These are phyloP conservation scores for Tricholaema leucomelas DNA, from an alignment of 2,113 vertebrate species.

Conservation along the genomic window DNA sequence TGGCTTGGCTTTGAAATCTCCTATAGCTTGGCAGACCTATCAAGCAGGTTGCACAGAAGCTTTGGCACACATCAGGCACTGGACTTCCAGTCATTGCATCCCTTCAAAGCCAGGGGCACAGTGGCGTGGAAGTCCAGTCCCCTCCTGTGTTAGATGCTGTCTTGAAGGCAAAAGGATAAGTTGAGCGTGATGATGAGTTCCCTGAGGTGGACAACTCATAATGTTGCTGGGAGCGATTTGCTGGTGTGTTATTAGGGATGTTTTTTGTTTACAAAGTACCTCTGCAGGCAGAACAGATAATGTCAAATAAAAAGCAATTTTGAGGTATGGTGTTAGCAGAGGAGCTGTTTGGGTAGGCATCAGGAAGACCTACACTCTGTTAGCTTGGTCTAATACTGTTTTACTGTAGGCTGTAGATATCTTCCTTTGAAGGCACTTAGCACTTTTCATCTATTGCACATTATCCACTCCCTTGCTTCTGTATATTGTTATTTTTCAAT, in stretches of 20 bases:
- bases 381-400: background rate
- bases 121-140: background rate
- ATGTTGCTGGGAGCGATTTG: background rate
- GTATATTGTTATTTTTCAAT: background rate
- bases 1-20: background rate
- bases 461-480: background rate
- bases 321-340: background rate
- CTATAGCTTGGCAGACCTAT: background rate
- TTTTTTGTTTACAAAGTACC: background rate
- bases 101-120: background rate
- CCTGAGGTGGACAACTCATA: background rate
- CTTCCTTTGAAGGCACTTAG: background rate
- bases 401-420: slow-evolving; percentile 26
- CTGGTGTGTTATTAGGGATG: background rate
- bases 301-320: background rate
- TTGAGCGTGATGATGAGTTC: background rate
- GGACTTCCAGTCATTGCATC: background rate
- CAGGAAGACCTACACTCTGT: background rate
- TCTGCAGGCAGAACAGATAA: background rate
- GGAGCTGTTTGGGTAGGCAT: background rate
- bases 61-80: rapidly evolving
- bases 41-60: rapidly evolving
- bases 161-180: background rate
- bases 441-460: background rate
- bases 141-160: rapidly evolving